phyloP scores from a whole-genome alignment of 2,113 vertebrate genomes.

The Ophthalmolycus amberensis region DNA sequence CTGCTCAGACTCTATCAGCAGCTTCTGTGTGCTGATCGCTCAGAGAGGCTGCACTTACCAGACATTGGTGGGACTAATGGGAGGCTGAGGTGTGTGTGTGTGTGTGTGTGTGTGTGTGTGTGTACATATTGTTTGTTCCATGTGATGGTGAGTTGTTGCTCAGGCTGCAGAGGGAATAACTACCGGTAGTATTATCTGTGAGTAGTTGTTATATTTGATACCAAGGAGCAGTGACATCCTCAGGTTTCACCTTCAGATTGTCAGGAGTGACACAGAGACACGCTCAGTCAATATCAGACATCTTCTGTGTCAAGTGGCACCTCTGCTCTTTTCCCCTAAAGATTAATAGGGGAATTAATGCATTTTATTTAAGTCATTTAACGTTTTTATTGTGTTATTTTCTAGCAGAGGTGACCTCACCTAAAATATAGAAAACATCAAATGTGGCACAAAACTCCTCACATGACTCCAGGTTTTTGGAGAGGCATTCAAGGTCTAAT shows the following conservation, averaged over 20 bases:
- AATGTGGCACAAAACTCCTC: not conserved
- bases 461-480: not conserved
- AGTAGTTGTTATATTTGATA: not conserved
- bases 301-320: not conserved
- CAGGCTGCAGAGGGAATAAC: not conserved
- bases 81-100: conserved; percentile 17
- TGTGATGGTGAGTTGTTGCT: not conserved
- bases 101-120: not conserved
- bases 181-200: not conserved
- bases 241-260: not conserved
- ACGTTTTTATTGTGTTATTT: not conserved
- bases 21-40: conserved; percentile 50
- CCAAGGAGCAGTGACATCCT: not conserved
- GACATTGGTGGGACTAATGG: conserved; percentile 31
- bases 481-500: not conserved
- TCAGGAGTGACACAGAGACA: not conserved
- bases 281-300: not conserved
- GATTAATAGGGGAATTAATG: not conserved
- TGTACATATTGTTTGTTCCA: not conserved
- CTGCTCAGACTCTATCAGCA: conserved; percentile 58
- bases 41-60: conserved; percentile 42
- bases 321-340: not conserved
- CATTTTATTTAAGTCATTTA: not conserved
- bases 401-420: not conserved
- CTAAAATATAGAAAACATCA: conserved; percentile 4